phyloP scores from a whole-genome alignment of 92 coral and sea anemone genomes.

The Parazoanthus atlanticus region DNA sequence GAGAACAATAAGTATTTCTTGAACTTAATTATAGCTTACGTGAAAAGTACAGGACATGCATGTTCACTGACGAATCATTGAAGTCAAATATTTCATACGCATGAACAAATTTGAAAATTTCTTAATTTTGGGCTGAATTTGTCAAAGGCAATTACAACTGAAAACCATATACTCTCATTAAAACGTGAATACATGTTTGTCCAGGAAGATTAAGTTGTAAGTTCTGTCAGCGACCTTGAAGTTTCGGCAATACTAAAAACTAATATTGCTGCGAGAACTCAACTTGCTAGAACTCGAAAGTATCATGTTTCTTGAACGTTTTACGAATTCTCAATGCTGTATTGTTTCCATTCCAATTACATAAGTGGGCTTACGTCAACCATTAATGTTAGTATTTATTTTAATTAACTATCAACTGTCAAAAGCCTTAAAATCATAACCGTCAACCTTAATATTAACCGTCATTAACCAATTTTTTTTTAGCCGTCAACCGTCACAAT shows the following conservation, averaged over 20 bases:
- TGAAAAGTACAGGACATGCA: background rate
- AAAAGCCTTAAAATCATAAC: background rate
- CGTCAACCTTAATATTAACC: background rate
- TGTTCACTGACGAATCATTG: no score
- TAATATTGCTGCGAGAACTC: background rate
- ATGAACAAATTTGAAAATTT: no score
- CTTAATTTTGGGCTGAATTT: background rate
- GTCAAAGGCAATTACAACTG: no score
- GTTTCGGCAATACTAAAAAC: background rate
- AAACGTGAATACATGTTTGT: background rate
- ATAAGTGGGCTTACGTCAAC: background rate
- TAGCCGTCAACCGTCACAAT: no score
- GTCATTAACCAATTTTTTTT: background rate
- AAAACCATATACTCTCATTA: no score
- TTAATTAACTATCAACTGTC: background rate
- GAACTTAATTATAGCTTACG: background rate
- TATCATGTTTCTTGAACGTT: background rate
- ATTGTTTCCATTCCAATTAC: background rate
- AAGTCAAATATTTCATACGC: no score
- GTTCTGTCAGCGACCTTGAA: background rate
- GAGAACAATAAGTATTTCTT: no score
- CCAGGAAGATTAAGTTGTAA: no score
- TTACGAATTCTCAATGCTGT: background rate
- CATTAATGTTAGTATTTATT: no score
- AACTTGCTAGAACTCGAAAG: background rate